Evolutionary conservation across 1,140 invertebrate genomes (phyloP).

Genomic region (Plutomurus gul): DNA sequence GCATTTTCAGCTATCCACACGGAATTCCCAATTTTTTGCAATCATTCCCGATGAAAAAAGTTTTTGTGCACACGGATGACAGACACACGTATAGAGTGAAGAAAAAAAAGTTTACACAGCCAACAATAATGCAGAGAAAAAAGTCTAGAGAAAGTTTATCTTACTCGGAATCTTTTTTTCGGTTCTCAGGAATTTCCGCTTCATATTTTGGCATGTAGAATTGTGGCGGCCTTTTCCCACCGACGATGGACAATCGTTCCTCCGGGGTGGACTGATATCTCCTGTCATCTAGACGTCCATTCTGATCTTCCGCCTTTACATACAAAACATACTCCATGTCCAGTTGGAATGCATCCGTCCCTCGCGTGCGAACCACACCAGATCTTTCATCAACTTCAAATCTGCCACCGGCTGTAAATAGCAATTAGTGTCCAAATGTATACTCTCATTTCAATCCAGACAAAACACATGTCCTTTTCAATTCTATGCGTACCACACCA

Average conservation of each 20-base stretch:
- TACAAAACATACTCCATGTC: constrained; percentile 96
- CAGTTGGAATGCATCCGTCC: constrained; percentile 87
- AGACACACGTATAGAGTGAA: too few species aligned
- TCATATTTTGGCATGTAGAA: constrained; percentile 93
- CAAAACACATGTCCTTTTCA: constrained; percentile 14
- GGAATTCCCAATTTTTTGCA: neutral
- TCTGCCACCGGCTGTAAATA: constrained; percentile 66
- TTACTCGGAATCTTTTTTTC: constrained; percentile 95
- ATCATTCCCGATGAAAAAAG: too few species aligned
- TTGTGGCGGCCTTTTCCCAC: constrained; percentile 89
- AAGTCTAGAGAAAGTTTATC: constrained; percentile 59
- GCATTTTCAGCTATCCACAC: too few species aligned
- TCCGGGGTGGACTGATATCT: constrained; percentile 88
- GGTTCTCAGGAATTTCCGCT: constrained; percentile 92
- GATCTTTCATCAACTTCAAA: constrained; percentile 91
- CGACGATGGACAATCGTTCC: constrained; percentile 87
- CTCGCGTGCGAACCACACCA: constrained; percentile 87
- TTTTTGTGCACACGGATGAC: too few species aligned
- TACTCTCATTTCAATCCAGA: neutral
- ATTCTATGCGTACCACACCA: constrained; percentile 71
- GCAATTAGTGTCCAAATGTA: neutral
- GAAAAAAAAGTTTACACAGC: too few species aligned
- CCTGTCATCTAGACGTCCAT: constrained; percentile 84
- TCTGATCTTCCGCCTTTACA: constrained; percentile 94
- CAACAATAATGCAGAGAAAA: neutral